Base-by-base conservation (phyloP, 2,797 vertebrate species). In the Prunella strophiata region DNA sequence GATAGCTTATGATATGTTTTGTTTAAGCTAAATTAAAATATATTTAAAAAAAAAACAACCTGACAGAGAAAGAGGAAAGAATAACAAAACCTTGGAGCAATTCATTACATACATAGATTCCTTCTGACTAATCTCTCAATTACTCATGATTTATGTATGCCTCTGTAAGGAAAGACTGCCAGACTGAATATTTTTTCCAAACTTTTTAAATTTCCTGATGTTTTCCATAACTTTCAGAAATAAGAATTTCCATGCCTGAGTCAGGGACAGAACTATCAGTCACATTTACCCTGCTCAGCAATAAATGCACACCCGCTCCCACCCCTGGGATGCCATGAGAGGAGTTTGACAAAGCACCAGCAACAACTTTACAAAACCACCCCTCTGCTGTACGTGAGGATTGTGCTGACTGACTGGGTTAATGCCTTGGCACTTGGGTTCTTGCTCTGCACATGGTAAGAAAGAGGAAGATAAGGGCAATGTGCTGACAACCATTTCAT, bases 351-450 rank as follows among this genome's bases (percentile, higher is more conserved):
- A 72, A 61, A 70, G 51, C 9, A 16, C 40, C 54, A 54, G 66
- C 7, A 91, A 70, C 30, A 66, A 59, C 2, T 6, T 26, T 25
- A 54, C n/a, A 57, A 85, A 92, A 54, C 30, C 43, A 91, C 8
- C 19, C 38, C 23, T n/a, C 40, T 1, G 3, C 36, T 5, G 1
- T 25, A 48, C 0, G 0, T 0, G 3, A 65, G 54, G 71, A 36
- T 10, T 71, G 21, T 19, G 50, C 38, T 62, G 45, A 45, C 23
- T 61, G 77, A 29, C 67, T 27, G 71, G 34, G 25, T 23, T 72
- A 48, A 72, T 3, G 16, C 27, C 80, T 80, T 54, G 74, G 78
- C 86, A 73, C 68, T 67, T 57, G 1, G 2, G n/a, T 27, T 83
- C 88, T 57, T 68, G 48, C 48, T 48, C 32, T 8, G 34, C 70